A percentile compares a stretch with the other conserved stretches of the same genome.
Evolutionary conservation across 2,797 vertebrate species (phyloP).

Genomic region (Arrhamphus sclerolepis): DNA sequence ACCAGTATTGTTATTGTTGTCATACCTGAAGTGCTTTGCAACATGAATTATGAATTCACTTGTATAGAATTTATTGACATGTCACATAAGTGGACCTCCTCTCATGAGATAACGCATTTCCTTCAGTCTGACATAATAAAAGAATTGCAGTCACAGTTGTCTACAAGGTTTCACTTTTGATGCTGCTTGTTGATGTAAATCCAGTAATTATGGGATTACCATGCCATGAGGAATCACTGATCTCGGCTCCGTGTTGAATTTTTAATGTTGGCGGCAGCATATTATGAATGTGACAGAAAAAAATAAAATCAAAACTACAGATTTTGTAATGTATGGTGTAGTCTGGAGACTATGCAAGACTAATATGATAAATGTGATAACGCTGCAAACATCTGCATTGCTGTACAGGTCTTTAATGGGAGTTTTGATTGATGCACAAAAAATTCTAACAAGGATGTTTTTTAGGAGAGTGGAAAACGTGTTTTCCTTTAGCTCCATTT

Average conservation of each 20-base stretch:
- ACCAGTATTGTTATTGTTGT: conserved; percentile 8
- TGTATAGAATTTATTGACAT: conserved; percentile 16
- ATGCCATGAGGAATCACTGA: conserved; percentile 49
- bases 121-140: conserved; percentile 17
- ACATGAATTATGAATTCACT: conserved; percentile 12
- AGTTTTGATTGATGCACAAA: no score
- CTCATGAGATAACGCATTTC: conserved; percentile 15
- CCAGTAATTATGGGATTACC: conserved; percentile 59
- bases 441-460: no score
- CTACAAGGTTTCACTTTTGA: conserved; percentile 28
- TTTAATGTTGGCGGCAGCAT: neutral
- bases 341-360: no score
- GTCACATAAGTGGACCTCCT: conserved; percentile 25
- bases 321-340: no score
- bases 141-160: conserved; percentile 24
- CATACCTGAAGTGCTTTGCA: conserved; percentile 8
- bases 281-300: neutral
- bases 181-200: conserved; percentile 36
- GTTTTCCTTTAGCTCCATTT: no score
- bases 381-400: no score
- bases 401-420: no score
- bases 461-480: no score
- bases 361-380: no score
- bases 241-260: conserved; percentile 2
- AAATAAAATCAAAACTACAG: no score